Percentiles rank a stretch among this genome's conserved stretches.
Conservation (phyloP, 2,113 vertebrate species). For the Origma solitaria region DNA sequence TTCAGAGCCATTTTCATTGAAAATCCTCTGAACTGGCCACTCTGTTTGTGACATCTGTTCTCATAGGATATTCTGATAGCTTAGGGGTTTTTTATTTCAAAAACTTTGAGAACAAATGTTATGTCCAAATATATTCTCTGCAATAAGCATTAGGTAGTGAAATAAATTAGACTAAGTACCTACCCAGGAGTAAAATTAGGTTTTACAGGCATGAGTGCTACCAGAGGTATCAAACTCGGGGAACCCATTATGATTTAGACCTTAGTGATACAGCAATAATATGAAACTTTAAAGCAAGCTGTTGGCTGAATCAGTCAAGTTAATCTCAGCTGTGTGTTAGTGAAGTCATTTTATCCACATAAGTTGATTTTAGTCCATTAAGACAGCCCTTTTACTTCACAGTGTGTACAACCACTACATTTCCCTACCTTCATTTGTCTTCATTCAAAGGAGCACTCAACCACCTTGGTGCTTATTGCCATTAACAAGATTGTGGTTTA, state of each 20-base stretch:
- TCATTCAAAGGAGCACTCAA: neutral
- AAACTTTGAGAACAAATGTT: neutral
- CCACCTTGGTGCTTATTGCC: neutral
- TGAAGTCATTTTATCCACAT: neutral
- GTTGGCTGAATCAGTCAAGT: neutral
- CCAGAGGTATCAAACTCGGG: neutral
- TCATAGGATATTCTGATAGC: neutral
- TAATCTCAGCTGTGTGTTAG: neutral
- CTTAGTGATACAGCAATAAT: neutral
- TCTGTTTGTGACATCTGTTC: neutral
- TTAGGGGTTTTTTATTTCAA: neutral
- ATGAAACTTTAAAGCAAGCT: neutral
- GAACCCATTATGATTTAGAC: neutral
- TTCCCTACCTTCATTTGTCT: conserved; percentile 16
- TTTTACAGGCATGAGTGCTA: neutral
- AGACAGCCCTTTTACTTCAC: neutral
- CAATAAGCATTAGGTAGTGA: neutral
- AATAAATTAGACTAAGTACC: conserved; percentile 41
- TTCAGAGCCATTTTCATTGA: neutral
- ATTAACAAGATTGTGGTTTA: conserved; percentile 7
- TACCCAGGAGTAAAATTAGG: conserved; percentile 34
- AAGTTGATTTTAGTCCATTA: neutral
- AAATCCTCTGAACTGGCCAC: neutral
- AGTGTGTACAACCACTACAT: neutral
- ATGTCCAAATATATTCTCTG: neutral